These are phyloP conservation scores for Peromyscus eremicus DNA, from an alignment of 2,797 vertebrate genomes.

Conservation along the genomic window DNA sequence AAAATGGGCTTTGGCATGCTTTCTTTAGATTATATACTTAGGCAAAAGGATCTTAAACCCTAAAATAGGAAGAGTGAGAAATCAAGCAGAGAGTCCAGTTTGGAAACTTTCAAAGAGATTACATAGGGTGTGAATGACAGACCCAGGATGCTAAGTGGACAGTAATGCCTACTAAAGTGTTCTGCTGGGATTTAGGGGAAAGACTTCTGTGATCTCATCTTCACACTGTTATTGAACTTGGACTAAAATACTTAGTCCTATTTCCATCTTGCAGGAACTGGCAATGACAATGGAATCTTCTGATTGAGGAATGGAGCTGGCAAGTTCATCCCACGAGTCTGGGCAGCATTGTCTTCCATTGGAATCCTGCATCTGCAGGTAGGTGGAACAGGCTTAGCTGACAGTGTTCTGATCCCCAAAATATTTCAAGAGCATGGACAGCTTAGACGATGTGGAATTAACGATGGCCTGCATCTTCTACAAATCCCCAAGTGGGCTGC, in stretches of 20 bases:
- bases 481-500: background rate
- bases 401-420: background rate
- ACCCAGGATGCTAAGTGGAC: background rate
- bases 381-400: background rate
- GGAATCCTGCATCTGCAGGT: background rate
- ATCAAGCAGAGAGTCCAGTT: background rate
- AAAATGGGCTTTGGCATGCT: background rate
- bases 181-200: background rate
- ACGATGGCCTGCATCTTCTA: background rate
- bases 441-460: background rate
- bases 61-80: background rate
- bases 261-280: background rate
- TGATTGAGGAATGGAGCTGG: background rate
- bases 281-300: background rate
- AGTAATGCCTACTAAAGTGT: background rate
- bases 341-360: background rate
- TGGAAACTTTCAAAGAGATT: background rate
- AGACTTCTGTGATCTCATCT: background rate
- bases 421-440: background rate
- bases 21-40: background rate
- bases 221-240: background rate
- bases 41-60: background rate
- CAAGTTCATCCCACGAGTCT: background rate
- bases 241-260: conserved; percentile 14
- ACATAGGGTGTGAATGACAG: background rate